phyloP scores from a whole-genome alignment of 2,113 vertebrate genomes.

The Cygnus buccinator region DNA sequence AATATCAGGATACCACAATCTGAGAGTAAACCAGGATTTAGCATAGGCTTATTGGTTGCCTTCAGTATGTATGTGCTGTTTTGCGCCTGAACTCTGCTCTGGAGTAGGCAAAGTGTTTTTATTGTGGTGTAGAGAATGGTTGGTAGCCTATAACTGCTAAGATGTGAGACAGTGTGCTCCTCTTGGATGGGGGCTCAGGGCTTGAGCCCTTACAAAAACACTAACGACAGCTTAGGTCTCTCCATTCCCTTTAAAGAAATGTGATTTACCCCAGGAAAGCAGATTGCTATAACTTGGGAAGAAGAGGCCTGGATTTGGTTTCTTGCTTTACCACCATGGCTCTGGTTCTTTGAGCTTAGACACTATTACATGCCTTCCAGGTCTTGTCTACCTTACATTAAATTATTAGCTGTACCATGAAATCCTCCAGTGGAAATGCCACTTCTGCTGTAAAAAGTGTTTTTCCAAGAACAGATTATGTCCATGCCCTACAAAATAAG shows the following conservation, averaged over 20 bases:
- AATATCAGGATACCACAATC: background rate
- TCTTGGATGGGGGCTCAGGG: background rate
- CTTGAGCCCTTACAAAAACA: background rate
- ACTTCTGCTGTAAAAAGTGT: slow-evolving; percentile 1
- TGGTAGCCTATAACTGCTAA: background rate
- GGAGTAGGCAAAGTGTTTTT: background rate
- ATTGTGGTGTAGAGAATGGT: background rate
- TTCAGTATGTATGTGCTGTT: fast-evolving
- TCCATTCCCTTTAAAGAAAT: background rate
- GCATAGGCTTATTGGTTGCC: fast-evolving
- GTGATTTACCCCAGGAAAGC: background rate
- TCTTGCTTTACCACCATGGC: background rate
- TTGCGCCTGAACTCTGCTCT: background rate
- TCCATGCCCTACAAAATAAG: background rate
- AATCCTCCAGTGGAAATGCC: slow-evolving; percentile 7
- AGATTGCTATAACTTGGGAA: background rate
- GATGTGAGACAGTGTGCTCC: background rate
- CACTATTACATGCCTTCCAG: slow-evolving; percentile 1
- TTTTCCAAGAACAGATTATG: slow-evolving; percentile 4
- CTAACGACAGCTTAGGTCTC: background rate
- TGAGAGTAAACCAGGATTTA: background rate
- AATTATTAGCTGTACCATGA: slow-evolving; percentile 25
- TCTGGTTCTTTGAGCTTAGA: slow-evolving; percentile 7
- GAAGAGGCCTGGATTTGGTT: background rate
- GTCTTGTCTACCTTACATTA: background rate